Percentiles rank a stretch among this genome's conserved stretches.
Conservation (phyloP, 2,888 invertebrate species). For the Amphimallon solstitiale region DNA sequence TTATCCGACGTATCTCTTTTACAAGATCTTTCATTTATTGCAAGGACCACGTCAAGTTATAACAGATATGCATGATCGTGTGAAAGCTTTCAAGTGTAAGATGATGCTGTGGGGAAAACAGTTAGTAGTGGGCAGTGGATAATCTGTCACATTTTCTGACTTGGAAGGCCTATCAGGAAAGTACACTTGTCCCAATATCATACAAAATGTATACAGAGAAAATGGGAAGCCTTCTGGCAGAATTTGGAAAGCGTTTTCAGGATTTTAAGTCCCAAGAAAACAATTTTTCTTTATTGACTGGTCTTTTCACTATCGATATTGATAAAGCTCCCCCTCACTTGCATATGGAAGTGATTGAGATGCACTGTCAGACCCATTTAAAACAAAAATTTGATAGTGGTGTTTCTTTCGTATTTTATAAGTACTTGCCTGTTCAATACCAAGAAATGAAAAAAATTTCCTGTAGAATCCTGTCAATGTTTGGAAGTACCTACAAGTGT, state of each 20-base stretch:
- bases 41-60: conserved; percentile 7
- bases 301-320: conserved; percentile 37
- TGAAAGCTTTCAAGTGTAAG: conserved; percentile 15
- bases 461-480: conserved; percentile 8
- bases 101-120: conserved; percentile 18
- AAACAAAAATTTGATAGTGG: conserved; percentile 37
- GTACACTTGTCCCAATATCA: conserved; percentile 12
- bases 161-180: conserved; percentile 4
- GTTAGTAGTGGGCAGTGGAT: conserved; percentile 8
- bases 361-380: conserved; percentile 42
- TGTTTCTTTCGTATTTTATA: conserved; percentile 7
- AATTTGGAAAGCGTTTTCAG: conserved; percentile 3
- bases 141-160: conserved; percentile 28
- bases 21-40: conserved; percentile 6
- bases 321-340: conserved; percentile 36
- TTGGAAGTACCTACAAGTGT: conserved; percentile 18
- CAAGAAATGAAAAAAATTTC: conserved; percentile 6
- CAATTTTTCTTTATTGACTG: conserved; percentile 6
- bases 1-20: conserved; percentile 8
- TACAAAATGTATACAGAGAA: conserved; percentile 38
- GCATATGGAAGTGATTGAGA: conserved; percentile 42
- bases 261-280: conserved; percentile 9
- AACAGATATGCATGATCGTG: conserved; percentile 1
- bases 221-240: conserved; percentile 14
- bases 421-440: too few species aligned